Conservation (phyloP, 2,888 invertebrate genomes). For the Mamestra brassicae region DNA sequence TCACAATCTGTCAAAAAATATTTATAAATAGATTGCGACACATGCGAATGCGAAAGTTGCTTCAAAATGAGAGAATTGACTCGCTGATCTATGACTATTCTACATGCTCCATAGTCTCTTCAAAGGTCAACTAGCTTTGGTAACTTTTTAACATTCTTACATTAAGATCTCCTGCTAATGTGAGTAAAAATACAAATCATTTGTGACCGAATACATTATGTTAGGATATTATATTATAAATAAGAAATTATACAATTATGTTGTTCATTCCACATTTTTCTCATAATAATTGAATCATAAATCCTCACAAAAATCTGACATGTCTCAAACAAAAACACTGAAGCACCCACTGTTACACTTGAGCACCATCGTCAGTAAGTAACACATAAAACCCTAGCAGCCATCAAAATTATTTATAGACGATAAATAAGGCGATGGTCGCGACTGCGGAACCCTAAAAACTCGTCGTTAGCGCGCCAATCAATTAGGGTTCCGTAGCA, state of each 20-base stretch:
- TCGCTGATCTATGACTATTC: no score
- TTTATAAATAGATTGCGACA: no score
- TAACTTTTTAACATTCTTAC: no score
- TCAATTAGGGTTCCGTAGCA: constrained; percentile 75
- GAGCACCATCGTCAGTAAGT: constrained; percentile 36
- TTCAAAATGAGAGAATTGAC: no score
- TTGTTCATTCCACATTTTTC: background rate
- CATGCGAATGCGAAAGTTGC: no score
- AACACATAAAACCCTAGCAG: constrained; percentile 56
- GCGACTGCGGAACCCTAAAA: constrained; percentile 75
- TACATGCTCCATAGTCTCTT: no score
- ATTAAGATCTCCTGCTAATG: no score
- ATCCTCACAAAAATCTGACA: constrained; percentile 15
- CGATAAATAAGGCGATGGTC: constrained; percentile 75
- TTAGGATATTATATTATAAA: background rate
- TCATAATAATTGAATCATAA: constrained; percentile 29
- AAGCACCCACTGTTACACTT: constrained; percentile 25
- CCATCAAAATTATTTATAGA: constrained; percentile 77
- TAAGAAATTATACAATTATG: no score
- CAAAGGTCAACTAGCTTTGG: no score
- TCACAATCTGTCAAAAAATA: no score
- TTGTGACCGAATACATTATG: no score
- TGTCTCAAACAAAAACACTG: background rate
- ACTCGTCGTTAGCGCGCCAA: constrained; percentile 74
- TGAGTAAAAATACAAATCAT: background rate